These are phyloP conservation scores for Penaeus chinensis DNA, from an alignment of 1,140 invertebrate species.

Conservation along the genomic window DNA sequence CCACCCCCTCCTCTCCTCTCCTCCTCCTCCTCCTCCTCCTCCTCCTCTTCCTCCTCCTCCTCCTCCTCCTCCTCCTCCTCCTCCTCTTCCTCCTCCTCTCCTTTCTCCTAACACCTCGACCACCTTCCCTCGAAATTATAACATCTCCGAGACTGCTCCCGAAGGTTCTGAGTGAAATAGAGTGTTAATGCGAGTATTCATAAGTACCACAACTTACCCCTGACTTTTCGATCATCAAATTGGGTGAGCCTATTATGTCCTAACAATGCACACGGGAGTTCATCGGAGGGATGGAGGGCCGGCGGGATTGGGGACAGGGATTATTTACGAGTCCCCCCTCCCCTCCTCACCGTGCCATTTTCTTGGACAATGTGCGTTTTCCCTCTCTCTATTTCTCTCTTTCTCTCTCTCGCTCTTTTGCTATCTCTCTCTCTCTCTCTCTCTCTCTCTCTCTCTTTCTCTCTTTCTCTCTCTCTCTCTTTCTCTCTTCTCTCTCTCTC, in stretches of 20 bases:
- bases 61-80: no score
- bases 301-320: slow-evolving; percentile 31
- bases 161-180: not conserved
- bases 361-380: not conserved
- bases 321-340: slow-evolving; percentile 41
- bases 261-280: slow-evolving; percentile 49
- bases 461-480: not conserved
- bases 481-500: not conserved
- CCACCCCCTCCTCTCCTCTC: no score
- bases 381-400: not conserved
- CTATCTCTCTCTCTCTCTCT: not conserved
- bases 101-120: no score
- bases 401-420: not conserved
- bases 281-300: slow-evolving; percentile 28
- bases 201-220: slow-evolving; percentile 37
- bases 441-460: not conserved
- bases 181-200: not conserved
- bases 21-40: no score
- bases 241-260: slow-evolving; percentile 50
- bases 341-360: not conserved
- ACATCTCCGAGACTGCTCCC: not conserved
- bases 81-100: no score
- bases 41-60: no score
- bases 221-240: slow-evolving; percentile 54
- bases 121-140: no score